Evolutionary conservation across 2,797 vertebrate genomes (phyloP), one percentile per base, ranked within the genome.

Genomic region (Catharus ustulatus): DNA sequence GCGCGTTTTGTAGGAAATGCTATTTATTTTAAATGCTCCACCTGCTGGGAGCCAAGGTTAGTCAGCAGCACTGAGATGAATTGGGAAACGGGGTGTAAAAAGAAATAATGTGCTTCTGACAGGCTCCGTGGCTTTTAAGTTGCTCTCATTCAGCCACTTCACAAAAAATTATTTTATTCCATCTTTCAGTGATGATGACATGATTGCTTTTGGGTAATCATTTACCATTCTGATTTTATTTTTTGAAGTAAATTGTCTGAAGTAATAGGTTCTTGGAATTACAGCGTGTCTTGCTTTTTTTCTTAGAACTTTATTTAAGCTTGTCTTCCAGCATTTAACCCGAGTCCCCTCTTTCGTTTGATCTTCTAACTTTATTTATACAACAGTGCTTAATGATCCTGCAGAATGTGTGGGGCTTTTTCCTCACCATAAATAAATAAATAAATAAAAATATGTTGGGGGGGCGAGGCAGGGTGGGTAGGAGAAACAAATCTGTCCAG

Each of bases 181-280:
- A 99, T 99, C 99, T 99, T 99, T 99, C 99, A 99, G 99, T 99
- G 99, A 99, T 99, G 99, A 99, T 99, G 99, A 99, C 99, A 99
- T 99, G 99, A 99, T 99, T 99, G 99, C 99, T 99, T 99, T 99
- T 98, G 99, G 99, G 99, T 99, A 99, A 99, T 99, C 99, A 99
- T 99, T 99, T 99, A 99, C 99, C 99, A 99, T 98, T 99, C 98
- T 98, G 98, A 98, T 98, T 98, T 98, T 98, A 98, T 98, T 98
- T 98, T 98, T 98, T 98, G 96, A 98, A 98, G 98, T 99, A 99
- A 99, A 99, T 99, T 98, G 98, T 99, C 98, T 98, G 98, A 98
- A 98, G 98, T 98, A 98, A 98, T 98, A 98, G 98, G 98, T 98
- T 98, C 97, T 98, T 98, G 98, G 98, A 98, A 98, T 98, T 98